Evolutionary conservation across 2,113 vertebrate genomes (phyloP).

Genomic region (Scartelaos histophorus): DNA sequence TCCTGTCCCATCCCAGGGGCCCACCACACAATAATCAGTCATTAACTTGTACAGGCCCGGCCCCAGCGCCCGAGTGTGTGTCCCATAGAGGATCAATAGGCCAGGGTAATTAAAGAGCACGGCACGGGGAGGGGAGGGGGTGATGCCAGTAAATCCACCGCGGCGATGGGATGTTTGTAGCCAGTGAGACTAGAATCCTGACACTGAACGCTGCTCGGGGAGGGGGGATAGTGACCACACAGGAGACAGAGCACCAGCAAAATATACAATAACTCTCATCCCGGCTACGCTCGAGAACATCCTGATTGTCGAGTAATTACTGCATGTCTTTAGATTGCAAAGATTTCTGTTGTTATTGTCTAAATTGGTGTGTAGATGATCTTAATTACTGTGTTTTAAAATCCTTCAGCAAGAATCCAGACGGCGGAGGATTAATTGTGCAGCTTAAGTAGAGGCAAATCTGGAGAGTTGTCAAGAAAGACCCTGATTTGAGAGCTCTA

Average conservation of each 20-base stretch:
- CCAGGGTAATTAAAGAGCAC: constrained; percentile 83
- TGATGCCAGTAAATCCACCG: constrained; percentile 79
- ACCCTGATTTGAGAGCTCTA: constrained; percentile 63
- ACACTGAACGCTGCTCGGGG: constrained; percentile 59
- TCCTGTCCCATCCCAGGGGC: constrained; percentile 57
- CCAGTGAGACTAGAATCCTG: constrained; percentile 73
- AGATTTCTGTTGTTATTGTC: constrained; percentile 35
- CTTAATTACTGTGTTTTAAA: constrained; percentile 61
- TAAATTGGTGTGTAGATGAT: constrained; percentile 59
- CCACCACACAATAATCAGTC: constrained; percentile 74
- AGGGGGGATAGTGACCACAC: constrained; percentile 46
- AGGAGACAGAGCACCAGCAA: constrained; percentile 19
- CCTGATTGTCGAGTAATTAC: constrained; percentile 25
- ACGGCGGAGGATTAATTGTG: constrained; percentile 60
- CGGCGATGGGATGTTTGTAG: constrained; percentile 69
- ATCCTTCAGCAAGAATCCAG: constrained; percentile 29
- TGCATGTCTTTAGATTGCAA: constrained; percentile 8
- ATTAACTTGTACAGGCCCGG: constrained; percentile 73
- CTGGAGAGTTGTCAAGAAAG: constrained; percentile 59
- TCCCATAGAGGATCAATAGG: constrained; percentile 79
- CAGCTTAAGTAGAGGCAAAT: constrained; percentile 56
- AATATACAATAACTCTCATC: constrained; percentile 19
- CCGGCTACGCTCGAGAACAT: neutral
- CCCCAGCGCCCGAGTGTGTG: constrained; percentile 66
- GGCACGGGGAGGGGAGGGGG: constrained; percentile 49